A percentile compares a stretch with the other conserved stretches of the same genome.
phyloP scores from a whole-genome alignment of 2,888 invertebrate genomes.

The Drosophila maculinotata region DNA sequence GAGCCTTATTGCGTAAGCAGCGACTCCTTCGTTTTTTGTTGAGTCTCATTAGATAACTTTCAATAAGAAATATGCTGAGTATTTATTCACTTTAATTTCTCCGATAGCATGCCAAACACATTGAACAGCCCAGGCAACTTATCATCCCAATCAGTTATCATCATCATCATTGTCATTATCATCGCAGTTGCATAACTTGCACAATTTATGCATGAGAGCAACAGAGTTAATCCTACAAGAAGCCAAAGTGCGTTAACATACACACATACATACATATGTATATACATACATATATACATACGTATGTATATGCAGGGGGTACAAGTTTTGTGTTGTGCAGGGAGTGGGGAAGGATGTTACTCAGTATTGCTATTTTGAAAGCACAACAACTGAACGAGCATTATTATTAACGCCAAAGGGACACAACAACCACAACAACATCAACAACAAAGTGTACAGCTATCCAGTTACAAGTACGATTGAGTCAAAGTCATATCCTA shows the following conservation, averaged over 20 bases:
- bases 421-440: constrained; percentile 48
- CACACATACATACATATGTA: too few species aligned
- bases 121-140: constrained; percentile 17
- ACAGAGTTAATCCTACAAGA: constrained; percentile 66
- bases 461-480: constrained; percentile 4
- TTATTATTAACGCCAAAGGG: constrained; percentile 64
- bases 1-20: too few species aligned
- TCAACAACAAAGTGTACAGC: constrained; percentile 12
- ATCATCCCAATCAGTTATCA: too few species aligned
- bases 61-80: background rate
- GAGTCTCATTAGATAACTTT: background rate
- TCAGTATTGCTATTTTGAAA: constrained; percentile 34
- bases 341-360: constrained; percentile 18
- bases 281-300: too few species aligned
- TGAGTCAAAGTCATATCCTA: constrained; percentile 7
- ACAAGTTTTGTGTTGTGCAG: background rate
- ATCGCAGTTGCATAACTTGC: constrained; percentile 58
- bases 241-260: constrained; percentile 59
- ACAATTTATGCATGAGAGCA: constrained; percentile 72
- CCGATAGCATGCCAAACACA: background rate
- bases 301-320: too few species aligned
- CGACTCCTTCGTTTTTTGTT: too few species aligned
- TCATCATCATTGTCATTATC: constrained; percentile 16
- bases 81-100: background rate
- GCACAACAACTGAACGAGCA: constrained; percentile 42